Conservation (phyloP, 2,113 vertebrate species). For the Formicarius rufipectus region DNA sequence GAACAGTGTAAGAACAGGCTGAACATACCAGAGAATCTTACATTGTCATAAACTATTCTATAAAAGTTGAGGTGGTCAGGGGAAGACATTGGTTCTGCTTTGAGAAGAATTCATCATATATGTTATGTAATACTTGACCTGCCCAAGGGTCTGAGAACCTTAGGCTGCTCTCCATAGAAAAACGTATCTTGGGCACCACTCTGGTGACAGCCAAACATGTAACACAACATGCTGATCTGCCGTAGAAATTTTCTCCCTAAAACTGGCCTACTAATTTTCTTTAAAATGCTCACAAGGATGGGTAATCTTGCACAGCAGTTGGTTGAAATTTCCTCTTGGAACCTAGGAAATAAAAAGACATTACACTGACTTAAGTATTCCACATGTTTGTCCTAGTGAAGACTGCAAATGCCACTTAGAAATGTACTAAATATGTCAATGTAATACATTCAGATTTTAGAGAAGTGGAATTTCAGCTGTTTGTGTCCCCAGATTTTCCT, state of each 20-base stretch:
- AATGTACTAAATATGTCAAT: background rate
- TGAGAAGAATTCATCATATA: background rate
- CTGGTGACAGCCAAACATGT: background rate
- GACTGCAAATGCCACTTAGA: background rate
- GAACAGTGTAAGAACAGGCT: background rate
- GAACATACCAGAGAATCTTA: background rate
- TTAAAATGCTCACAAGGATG: background rate
- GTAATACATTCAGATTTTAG: background rate
- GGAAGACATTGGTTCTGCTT: background rate
- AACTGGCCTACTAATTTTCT: background rate
- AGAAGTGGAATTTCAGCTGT: background rate
- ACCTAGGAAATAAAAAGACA: background rate
- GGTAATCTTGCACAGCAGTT: background rate
- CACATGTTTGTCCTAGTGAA: background rate
- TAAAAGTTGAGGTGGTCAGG: background rate
- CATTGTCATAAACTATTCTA: background rate
- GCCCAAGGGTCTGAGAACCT: background rate
- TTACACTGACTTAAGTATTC: background rate
- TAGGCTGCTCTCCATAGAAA: background rate
- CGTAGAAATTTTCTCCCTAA: background rate
- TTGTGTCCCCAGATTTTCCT: background rate
- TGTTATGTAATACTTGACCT: background rate
- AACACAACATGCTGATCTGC: background rate
- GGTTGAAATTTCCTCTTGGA: background rate
- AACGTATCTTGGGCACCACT: rapidly evolving